Base-by-base conservation (phyloP, 2,113 vertebrate species). In the Tilapia sparmanii region DNA sequence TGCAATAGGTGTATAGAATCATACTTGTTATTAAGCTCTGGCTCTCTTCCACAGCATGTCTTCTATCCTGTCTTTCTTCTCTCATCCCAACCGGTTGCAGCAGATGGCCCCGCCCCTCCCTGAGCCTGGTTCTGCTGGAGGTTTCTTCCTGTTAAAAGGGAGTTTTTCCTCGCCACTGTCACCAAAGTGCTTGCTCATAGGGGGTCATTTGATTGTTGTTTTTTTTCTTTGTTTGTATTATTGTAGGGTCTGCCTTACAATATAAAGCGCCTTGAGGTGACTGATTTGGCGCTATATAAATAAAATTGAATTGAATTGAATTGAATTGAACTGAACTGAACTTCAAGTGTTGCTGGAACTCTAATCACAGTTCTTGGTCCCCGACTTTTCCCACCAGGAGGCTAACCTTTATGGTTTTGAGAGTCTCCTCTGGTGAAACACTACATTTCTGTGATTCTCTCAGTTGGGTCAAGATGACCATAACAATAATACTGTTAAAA, bases 131-230 rank as follows among this genome's bases (percentile, higher is more conserved):
- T 31, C 55, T 0, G 26, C 8, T 0, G 24, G 54, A 0, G 26
- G 26, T 59, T 59, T 31, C 26, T 31, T 59, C 26, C 55, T 59
- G 55, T 59, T 59, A 1, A 59, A 59, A 59, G 8, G 26, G 8
- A 59, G 55, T 31, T 59, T 59, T 59, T 31, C 55, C 15, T 31
- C 0, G 0, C 0, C 15, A 59, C 26, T 59, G 55, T 59, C 0
- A 0, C 26, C 55, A 59, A 31, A 31, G 15, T 59, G 55, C 55
- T 59, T 31, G 26, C 15, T 59, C 26, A 16, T 29, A 9, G 26
- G 0, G 8, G 55, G 55, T 0, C 55, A 10, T 59, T 0, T 59
- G 26, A 29, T 59, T 29, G 2, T 9, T 59, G 7, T 0, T 6
- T 31, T 31, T 29, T 4, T 61, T 61, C 26, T 61, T 2, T 59